Evolutionary conservation across 2,888 invertebrate species (phyloP).

Genomic region (Sarcophaga variegata): DNA sequence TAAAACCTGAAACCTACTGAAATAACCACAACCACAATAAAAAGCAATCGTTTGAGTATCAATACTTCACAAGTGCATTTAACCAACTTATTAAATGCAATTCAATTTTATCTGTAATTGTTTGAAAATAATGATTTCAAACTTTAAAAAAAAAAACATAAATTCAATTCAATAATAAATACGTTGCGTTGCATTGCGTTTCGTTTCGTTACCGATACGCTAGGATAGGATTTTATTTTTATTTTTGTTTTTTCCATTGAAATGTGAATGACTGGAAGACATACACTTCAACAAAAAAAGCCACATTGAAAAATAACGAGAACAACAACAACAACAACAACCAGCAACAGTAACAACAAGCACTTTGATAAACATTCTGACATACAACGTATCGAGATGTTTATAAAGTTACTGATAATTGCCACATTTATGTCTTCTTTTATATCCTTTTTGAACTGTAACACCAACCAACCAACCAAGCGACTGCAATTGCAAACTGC

Average conservation of each 20-base stretch:
- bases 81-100: constrained; percentile 15
- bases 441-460: constrained; percentile 59
- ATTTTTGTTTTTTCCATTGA: background rate
- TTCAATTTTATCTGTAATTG: constrained; percentile 20
- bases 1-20: too few relatives aligned
- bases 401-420: constrained; percentile 58
- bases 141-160: background rate
- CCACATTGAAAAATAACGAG: background rate
- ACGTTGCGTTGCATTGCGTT: too few relatives aligned
- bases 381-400: background rate
- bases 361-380: background rate
- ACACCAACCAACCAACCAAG: constrained; percentile 3
- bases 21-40: too few relatives aligned
- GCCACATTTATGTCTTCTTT: constrained; percentile 67
- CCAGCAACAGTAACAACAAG: background rate
- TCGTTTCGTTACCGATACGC: too few relatives aligned
- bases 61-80: background rate
- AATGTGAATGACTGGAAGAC: background rate
- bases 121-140: constrained; percentile 10
- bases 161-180: background rate
- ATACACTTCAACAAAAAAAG: background rate
- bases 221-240: background rate
- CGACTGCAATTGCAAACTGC: too few relatives aligned
- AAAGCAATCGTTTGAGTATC: too few relatives aligned
- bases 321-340: background rate